A percentile compares a stretch with the other conserved stretches of the same genome.
phyloP scores from a whole-genome alignment of 2,888 invertebrate species.

The Pelosia muscerda region DNA sequence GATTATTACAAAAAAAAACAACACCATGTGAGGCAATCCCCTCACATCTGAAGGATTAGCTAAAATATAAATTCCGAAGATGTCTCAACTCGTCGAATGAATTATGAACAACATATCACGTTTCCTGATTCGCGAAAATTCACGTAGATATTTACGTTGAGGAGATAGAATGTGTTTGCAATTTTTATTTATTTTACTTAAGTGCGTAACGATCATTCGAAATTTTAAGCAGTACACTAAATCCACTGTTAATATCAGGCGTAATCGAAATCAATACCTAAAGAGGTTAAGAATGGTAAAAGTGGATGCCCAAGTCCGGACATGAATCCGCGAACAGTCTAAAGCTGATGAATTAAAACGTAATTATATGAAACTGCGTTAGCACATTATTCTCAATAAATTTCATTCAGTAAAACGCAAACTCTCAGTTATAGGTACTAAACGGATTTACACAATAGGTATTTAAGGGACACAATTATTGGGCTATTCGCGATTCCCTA shows the following conservation, averaged over 20 bases:
- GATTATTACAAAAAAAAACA: conserved; percentile 24
- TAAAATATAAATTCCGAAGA: conserved; percentile 63
- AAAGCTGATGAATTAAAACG: background rate
- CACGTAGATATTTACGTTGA: conserved; percentile 32
- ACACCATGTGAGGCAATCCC: conserved; percentile 47
- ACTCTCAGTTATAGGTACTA: background rate
- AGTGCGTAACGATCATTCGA: background rate
- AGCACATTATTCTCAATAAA: background rate
- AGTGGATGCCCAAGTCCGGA: too few species aligned
- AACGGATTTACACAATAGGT: background rate
- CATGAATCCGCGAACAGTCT: too few species aligned
- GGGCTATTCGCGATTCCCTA: too few species aligned
- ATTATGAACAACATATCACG: conserved; percentile 63
- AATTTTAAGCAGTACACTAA: background rate
- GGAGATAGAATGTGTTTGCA: conserved; percentile 15
- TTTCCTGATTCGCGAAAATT: conserved; percentile 46
- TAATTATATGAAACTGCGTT: background rate
- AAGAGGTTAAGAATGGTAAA: too few species aligned
- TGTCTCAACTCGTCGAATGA: conserved; percentile 61
- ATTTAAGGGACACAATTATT: background rate
- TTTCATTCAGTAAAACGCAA: background rate
- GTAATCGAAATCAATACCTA: background rate
- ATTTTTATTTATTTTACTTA: conserved; percentile 23
- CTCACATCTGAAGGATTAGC: conserved; percentile 52
- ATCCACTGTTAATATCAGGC: background rate